phyloP scores from a whole-genome alignment of 2,888 invertebrate genomes.

The Priocnemis perturbator region DNA sequence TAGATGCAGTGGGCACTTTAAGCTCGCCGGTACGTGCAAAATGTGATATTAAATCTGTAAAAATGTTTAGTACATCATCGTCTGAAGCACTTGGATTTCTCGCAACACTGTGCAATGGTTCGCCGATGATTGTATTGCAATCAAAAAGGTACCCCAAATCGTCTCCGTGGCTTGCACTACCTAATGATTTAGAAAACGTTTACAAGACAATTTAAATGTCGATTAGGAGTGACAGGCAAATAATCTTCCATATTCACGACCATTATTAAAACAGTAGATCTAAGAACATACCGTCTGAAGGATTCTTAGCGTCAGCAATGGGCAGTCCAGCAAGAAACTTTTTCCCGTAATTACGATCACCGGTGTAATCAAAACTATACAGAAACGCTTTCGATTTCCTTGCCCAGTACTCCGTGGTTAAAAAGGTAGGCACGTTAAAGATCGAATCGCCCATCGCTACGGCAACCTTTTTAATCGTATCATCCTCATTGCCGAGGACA shows the following conservation, averaged over 20 bases:
- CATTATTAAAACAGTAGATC: neutral
- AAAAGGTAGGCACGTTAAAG: slow-evolving; percentile 86
- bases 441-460: slow-evolving; percentile 83
- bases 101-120: slow-evolving; percentile 36
- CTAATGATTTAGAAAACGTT: slow-evolving; percentile 2
- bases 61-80: slow-evolving; percentile 80
- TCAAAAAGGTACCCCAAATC: slow-evolving; percentile 63
- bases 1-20: slow-evolving; percentile 56
- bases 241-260: too few species aligned
- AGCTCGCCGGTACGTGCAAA: slow-evolving; percentile 79
- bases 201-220: too few species aligned
- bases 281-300: slow-evolving; percentile 16
- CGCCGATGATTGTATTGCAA: slow-evolving; percentile 56
- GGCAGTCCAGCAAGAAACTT: slow-evolving; percentile 82
- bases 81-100: slow-evolving; percentile 77
- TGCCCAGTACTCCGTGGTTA: slow-evolving; percentile 83
- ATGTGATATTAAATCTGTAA: slow-evolving; percentile 81
- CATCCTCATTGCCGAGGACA: slow-evolving; percentile 45
- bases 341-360: slow-evolving; percentile 80
- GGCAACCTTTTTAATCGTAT: slow-evolving; percentile 78
- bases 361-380: slow-evolving; percentile 85
- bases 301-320: slow-evolving; percentile 76
- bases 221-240: too few species aligned
- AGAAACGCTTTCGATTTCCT: slow-evolving; percentile 81
- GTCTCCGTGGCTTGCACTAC: slow-evolving; percentile 57